Percentiles rank a stretch among this genome's conserved stretches.
phyloP scores from a whole-genome alignment of 2,113 vertebrate genomes.

The Anolis sagrei region DNA sequence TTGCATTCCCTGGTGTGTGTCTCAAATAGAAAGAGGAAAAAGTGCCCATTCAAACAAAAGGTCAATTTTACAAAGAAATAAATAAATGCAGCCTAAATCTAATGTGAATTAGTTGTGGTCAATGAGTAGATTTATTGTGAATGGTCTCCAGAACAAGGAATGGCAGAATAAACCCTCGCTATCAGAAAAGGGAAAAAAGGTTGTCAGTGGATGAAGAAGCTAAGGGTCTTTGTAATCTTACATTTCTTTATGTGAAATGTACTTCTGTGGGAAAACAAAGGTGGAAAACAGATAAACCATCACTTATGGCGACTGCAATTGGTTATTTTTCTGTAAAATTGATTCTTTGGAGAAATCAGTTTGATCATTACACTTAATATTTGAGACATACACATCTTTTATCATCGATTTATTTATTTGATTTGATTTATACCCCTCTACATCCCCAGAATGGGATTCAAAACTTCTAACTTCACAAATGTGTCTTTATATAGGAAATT shows the following conservation, averaged over 20 bases:
- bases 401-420: no score
- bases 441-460: no score
- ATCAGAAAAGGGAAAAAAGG: not conserved
- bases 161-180: constrained; percentile 21
- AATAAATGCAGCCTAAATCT: constrained; percentile 64
- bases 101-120: constrained; percentile 59
- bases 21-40: constrained; percentile 77
- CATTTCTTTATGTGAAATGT: not conserved
- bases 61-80: constrained; percentile 77
- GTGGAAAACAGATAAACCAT: not conserved
- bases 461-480: no score
- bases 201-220: constrained; percentile 27
- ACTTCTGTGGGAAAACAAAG: not conserved
- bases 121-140: constrained; percentile 42
- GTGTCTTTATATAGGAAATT: not conserved
- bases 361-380: not conserved
- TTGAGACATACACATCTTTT: not conserved
- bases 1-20: constrained; percentile 73
- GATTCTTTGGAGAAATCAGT: not conserved
- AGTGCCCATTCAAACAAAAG: constrained; percentile 77
- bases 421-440: no score
- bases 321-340: not conserved
- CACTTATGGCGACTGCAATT: not conserved
- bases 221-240: not conserved
- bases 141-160: constrained; percentile 32